Base-by-base conservation (phyloP, 2,113 vertebrate species). In the Chloropsis hardwickii region DNA sequence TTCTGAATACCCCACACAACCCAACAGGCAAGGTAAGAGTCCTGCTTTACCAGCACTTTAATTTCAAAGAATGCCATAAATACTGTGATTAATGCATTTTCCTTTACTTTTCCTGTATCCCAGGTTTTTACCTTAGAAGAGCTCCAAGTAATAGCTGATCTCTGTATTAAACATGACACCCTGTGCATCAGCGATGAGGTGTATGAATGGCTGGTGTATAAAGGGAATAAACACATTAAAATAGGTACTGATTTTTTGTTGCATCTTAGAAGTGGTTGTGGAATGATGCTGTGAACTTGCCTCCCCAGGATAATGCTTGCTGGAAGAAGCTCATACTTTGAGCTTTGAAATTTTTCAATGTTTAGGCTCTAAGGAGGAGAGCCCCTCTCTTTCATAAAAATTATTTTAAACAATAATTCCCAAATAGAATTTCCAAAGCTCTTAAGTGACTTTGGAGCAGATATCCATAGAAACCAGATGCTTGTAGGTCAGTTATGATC, bases 111-210 rank as follows among this genome's bases (percentile, higher is more conserved):
- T 57, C 82, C 84, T 94, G 66, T 71, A 73, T 92, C 83, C 57
- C 92, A 99, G 99, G 96, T 99, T 37, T 99, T 99, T 85, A 98
- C 97, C 65, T 98, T 81, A 98, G 98, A 98, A 45, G 99, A 99
- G 87, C 98, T 99, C 80, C 98, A 99, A 96, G 86, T 98, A 84
- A 99, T 99, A 72, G 98, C 99, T 76, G 98, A 99, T 95, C 98
- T 99, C 69, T 99, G 99, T 79, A 97, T 99, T 92, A 99, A 99
- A 94, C 97, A 99, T 20, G 99, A 99, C 95, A 97, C 98, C 1
- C 97, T 99, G 80, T 99, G 99, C 98, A 98, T 99, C 98, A 99
- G 99, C 4, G 99, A 99, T 62, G 99, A 99, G 87, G 99, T 99
- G 31, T 99, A 99, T 58, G 99, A 99, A 95, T 99, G 99, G 99